Evolutionary conservation across 2,113 vertebrate genomes (phyloP).

Genomic region (Oryzias curvinotus): DNA sequence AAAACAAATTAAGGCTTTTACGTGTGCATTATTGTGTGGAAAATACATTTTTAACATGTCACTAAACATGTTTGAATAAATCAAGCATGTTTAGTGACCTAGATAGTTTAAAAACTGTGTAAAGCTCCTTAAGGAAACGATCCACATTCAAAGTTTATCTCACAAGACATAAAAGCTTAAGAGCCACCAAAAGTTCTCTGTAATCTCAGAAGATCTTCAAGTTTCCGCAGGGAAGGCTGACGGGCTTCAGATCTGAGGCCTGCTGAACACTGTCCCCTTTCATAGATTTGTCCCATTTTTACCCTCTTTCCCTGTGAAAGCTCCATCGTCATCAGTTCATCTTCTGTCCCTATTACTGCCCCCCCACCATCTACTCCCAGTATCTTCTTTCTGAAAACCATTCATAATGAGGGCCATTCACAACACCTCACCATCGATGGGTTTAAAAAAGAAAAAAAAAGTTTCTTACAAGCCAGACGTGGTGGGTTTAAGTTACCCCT

Average conservation of each 20-base stretch:
- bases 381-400: conserved; percentile 28
- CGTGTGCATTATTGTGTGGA: no score
- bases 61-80: no score
- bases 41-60: no score
- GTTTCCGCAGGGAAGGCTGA: not conserved
- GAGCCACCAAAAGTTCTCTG: no score
- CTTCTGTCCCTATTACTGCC: conserved; percentile 4
- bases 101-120: no score
- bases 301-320: conserved; percentile 1
- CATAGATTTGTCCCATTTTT: not conserved
- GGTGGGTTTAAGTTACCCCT: conserved; percentile 55
- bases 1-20: no score
- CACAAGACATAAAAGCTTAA: no score
- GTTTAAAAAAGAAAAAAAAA: conserved; percentile 25
- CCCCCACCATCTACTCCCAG: conserved; percentile 8
- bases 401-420: conserved; percentile 56
- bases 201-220: not conserved
- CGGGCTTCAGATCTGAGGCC: not conserved
- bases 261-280: not conserved
- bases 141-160: no score
- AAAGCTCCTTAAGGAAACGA: no score
- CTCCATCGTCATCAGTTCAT: conserved; percentile 18
- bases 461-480: conserved; percentile 44
- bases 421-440: conserved; percentile 35
- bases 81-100: no score